phyloP scores from a whole-genome alignment of 2,797 vertebrate genomes.

The Phoxinus dragarum region DNA sequence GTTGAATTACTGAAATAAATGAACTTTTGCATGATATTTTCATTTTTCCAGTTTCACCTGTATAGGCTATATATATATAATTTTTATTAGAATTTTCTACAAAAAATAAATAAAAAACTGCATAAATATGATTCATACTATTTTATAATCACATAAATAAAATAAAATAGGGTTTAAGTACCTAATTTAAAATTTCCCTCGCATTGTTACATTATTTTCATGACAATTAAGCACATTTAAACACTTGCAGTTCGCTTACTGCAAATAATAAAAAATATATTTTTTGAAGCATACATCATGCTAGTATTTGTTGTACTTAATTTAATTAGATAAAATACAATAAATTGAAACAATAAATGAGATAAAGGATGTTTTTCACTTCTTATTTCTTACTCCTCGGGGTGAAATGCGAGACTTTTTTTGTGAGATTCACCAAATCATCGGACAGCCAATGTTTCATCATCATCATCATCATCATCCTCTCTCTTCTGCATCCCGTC shows the following conservation, averaged over 20 bases:
- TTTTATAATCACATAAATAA: neutral
- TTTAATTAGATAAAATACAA: neutral
- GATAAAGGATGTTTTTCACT: neutral
- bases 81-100: no score
- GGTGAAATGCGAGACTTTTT: neutral
- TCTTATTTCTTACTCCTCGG: neutral
- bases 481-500: neutral
- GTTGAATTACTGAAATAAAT: no score
- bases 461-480: neutral
- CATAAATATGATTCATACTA: no score
- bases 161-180: neutral
- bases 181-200: neutral
- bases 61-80: no score
- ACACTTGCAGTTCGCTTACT: neutral
- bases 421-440: neutral
- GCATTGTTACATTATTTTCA: neutral
- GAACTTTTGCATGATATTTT: no score
- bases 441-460: neutral
- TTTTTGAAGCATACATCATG: no score
- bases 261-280: neutral
- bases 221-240: neutral
- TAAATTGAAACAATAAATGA: neutral
- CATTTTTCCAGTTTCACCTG: no score
- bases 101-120: no score
- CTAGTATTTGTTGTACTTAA: neutral